Evolutionary conservation across 2,888 invertebrate genomes (phyloP).

Genomic region (Agrotis clavis): DNA sequence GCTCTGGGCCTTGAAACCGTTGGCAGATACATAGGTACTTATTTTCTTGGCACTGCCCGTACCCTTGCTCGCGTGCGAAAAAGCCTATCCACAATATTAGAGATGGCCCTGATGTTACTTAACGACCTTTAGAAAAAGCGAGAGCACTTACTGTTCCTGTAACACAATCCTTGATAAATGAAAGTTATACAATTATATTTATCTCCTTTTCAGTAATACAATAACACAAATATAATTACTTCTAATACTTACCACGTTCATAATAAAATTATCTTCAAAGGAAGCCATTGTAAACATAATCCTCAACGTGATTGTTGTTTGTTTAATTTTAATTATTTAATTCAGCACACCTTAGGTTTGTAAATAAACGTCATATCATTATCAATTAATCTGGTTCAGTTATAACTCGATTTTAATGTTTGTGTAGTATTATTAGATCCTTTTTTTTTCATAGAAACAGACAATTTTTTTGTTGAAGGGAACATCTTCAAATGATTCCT

Average conservation of each 20-base stretch:
- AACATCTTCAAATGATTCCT: too few species aligned
- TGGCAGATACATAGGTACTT: too few species aligned
- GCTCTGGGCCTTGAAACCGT: too few species aligned
- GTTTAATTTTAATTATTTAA: constrained; percentile 54
- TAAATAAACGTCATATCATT: constrained; percentile 37
- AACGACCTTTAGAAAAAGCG: neutral
- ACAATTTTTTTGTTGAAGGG: too few species aligned
- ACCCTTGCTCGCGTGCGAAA: too few species aligned
- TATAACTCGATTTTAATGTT: constrained; percentile 20
- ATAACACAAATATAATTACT: neutral
- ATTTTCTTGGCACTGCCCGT: too few species aligned
- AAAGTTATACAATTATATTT: constrained; percentile 21
- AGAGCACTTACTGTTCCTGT: neutral
- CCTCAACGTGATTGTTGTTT: constrained; percentile 48
- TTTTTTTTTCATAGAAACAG: neutral
- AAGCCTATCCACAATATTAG: too few species aligned
- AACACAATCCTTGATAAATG: constrained; percentile 19
- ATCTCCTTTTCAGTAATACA: neutral
- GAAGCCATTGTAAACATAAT: constrained; percentile 45
- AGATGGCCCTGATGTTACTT: neutral
- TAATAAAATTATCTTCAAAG: constrained; percentile 40
- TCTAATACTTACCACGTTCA: constrained; percentile 21
- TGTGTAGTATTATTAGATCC: neutral
- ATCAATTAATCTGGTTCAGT: constrained; percentile 43
- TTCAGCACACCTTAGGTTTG: constrained; percentile 33